These are phyloP conservation scores for Mesaphorura yosii DNA, from an alignment of 1,140 invertebrate genomes.

Conservation along the genomic window DNA sequence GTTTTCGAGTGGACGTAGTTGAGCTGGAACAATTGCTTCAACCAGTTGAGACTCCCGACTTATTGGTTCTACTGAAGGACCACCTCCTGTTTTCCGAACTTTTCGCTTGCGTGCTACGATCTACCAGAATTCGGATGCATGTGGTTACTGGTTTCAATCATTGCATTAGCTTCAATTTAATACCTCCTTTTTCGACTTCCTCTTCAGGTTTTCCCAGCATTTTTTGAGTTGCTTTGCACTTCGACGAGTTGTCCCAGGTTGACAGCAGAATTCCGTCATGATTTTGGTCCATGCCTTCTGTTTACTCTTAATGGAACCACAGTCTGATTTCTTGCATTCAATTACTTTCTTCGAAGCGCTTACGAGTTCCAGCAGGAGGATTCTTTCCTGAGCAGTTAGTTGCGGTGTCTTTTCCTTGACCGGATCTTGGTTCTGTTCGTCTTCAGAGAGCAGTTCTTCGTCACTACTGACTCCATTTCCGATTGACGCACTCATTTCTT, in stretches of 20 bases:
- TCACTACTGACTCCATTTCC: not conserved
- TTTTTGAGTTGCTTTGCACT: constrained; percentile 4
- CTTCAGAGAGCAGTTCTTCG: not conserved
- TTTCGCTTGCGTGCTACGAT: not conserved
- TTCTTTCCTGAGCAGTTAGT: no score
- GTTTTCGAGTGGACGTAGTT: constrained; percentile 8
- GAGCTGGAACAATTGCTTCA: constrained; percentile 5
- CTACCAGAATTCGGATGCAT: not conserved
- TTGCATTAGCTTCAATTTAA: not conserved
- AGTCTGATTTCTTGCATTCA: not conserved
- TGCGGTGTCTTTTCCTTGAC: not conserved
- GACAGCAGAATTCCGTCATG: not conserved
- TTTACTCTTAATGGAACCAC: not conserved
- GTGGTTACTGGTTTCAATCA: not conserved
- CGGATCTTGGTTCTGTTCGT: not conserved
- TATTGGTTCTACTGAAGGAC: not conserved
- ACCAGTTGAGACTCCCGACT: not conserved
- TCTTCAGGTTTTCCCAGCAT: constrained; percentile 6
- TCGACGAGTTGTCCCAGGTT: not conserved
- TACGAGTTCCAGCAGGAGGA: not conserved
- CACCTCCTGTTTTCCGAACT: constrained; percentile 12
- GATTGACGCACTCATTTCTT: not conserved
- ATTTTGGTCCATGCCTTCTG: not conserved
- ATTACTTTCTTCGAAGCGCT: not conserved
- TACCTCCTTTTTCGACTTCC: constrained; percentile 8